phyloP scores from a whole-genome alignment of 2,888 invertebrate genomes.

The Palloptera scutellata region DNA sequence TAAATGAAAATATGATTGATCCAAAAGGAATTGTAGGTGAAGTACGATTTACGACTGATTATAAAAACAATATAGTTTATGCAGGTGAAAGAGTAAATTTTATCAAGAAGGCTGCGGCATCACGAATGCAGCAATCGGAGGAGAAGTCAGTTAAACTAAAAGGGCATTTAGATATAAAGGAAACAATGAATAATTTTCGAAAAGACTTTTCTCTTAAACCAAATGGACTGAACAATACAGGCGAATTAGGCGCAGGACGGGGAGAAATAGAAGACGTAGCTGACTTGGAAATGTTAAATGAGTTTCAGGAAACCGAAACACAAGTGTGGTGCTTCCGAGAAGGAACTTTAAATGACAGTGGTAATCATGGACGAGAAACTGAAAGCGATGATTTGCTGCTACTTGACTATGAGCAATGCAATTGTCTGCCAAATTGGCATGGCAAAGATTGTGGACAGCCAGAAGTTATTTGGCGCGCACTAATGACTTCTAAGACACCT shows the following conservation, averaged over 20 bases:
- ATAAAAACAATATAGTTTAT: neutral
- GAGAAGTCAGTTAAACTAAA: too few relatives aligned
- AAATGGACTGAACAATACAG: constrained; percentile 42
- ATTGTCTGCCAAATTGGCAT: constrained; percentile 71
- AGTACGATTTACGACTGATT: constrained; percentile 30
- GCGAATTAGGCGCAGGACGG: constrained; percentile 40
- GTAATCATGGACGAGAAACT: neutral
- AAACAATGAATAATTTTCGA: constrained; percentile 43
- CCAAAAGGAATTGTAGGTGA: constrained; percentile 34
- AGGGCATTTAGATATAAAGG: too few relatives aligned
- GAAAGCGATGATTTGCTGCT: constrained; percentile 25
- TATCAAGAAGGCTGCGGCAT: constrained; percentile 33
- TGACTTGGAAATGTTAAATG: neutral
- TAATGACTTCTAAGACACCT: constrained; percentile 67
- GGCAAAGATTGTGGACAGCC: constrained; percentile 73
- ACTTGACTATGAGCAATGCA: constrained; percentile 61
- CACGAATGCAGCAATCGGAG: too few relatives aligned
- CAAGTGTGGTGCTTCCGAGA: constrained; percentile 54
- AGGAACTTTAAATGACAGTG: constrained; percentile 45
- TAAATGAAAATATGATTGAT: constrained; percentile 21
- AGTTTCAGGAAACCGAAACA: neutral
- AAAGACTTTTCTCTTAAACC: constrained; percentile 47
- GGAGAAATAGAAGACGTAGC: constrained; percentile 4
- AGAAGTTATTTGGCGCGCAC: constrained; percentile 73
- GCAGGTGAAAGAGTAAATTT: constrained; percentile 46